Conservation (phyloP, 2,888 invertebrate species). For the Drosophila flavopinicola region DNA sequence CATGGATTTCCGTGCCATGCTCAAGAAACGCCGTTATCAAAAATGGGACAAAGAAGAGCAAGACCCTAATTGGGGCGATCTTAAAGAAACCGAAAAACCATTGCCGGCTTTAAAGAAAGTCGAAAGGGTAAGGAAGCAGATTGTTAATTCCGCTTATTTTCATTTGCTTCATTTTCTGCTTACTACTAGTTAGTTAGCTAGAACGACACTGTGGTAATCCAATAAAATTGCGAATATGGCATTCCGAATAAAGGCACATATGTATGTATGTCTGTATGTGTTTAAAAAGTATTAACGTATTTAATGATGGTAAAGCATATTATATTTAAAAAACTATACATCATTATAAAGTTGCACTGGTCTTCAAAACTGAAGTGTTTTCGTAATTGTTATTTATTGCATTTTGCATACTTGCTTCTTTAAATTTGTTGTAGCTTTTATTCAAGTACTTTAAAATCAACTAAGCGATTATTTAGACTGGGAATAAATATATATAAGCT, state of each 20-base stretch:
- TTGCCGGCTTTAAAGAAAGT: conserved; percentile 95
- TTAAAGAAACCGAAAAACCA: conserved; percentile 96
- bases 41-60: conserved; percentile 96
- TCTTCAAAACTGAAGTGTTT: too few relatives aligned
- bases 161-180: conserved; percentile 8
- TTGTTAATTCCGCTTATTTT: conserved; percentile 9
- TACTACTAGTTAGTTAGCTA: conserved; percentile 4
- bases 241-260: background rate
- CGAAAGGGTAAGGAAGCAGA: conserved; percentile 90
- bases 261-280: background rate
- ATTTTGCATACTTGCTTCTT: too few relatives aligned
- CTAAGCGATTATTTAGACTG: too few relatives aligned
- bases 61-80: conserved; percentile 96
- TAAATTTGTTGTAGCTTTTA: too few relatives aligned
- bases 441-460: too few relatives aligned
- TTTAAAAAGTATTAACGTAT: too few relatives aligned
- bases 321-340: too few relatives aligned
- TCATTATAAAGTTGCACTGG: too few relatives aligned
- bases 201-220: conserved; percentile 15
- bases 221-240: background rate
- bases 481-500: too few relatives aligned
- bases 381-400: too few relatives aligned
- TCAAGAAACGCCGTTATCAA: conserved; percentile 97
- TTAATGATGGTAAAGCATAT: too few relatives aligned
- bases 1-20: conserved; percentile 99